Evolutionary conservation across 1,140 invertebrate genomes (phyloP).

Genomic region (Phocides pigmalion): DNA sequence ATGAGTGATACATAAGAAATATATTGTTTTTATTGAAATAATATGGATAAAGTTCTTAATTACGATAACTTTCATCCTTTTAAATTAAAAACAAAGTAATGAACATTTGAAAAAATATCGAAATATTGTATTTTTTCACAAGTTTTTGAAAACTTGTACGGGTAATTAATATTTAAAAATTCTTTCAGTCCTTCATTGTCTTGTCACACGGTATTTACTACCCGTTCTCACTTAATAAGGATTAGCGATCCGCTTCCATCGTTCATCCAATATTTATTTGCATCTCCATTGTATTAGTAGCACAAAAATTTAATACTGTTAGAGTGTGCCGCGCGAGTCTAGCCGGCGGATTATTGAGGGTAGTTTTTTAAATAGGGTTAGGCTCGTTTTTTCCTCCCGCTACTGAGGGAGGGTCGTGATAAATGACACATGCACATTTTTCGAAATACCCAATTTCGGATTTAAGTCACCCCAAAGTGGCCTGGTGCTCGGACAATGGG

Average conservation of each 20-base stretch:
- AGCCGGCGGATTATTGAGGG: slow-evolving; percentile 72
- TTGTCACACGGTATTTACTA: slow-evolving; percentile 51
- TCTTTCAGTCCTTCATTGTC: slow-evolving; percentile 44
- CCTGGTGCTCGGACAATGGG: slow-evolving; percentile 74
- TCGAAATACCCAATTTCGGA: slow-evolving; percentile 85
- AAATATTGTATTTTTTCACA: no score
- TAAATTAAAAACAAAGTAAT: no score
- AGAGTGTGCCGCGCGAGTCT: slow-evolving; percentile 63
- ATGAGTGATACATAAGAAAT: no score
- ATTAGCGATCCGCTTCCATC: slow-evolving; percentile 60
- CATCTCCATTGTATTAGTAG: slow-evolving; percentile 73
- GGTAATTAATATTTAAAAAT: no score
- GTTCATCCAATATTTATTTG: slow-evolving; percentile 79
- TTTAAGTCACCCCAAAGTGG: slow-evolving; percentile 84
- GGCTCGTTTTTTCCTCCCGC: slow-evolving; percentile 60
- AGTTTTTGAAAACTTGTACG: no score
- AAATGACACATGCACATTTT: slow-evolving; percentile 84
- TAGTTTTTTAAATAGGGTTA: slow-evolving; percentile 82
- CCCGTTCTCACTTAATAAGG: slow-evolving; percentile 64
- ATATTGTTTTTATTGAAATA: no score
- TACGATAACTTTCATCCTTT: no score
- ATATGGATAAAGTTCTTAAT: no score
- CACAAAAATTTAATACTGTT: slow-evolving; percentile 81
- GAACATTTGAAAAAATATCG: no score
- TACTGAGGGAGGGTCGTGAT: slow-evolving; percentile 73